Evolutionary conservation across 2,113 vertebrate genomes (phyloP).

Genomic region (Paradoxurus hermaphroditus): DNA sequence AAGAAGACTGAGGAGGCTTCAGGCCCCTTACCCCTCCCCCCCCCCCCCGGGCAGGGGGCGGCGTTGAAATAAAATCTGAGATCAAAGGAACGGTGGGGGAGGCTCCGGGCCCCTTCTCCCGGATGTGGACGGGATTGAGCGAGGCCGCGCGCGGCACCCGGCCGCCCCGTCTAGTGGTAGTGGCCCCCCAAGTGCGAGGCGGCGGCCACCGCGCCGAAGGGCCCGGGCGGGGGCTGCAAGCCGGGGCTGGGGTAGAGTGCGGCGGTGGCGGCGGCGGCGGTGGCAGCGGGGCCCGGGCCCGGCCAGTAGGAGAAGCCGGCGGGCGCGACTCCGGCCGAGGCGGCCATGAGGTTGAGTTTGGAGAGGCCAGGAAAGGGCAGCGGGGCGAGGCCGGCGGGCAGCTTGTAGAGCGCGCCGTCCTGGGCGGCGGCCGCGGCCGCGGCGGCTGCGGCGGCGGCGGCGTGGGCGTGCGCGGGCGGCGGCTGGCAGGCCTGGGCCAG

Average conservation of each 20-base stretch:
- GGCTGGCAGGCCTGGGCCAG: constrained; percentile 98
- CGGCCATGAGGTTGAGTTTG: constrained; percentile 96
- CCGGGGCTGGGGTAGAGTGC: constrained; percentile 91
- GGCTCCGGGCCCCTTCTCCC: background rate
- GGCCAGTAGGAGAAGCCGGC: constrained; percentile 97
- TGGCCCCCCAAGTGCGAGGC: constrained; percentile 94
- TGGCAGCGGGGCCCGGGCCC: constrained; percentile 84
- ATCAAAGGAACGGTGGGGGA: background rate
- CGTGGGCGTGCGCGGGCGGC: constrained; percentile 78
- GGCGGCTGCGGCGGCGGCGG: background rate
- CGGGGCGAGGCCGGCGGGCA: constrained; percentile 93
- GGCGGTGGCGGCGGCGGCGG: constrained; percentile 87
- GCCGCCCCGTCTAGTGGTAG: constrained; percentile 88
- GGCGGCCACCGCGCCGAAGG: constrained; percentile 90
- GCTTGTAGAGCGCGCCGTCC: constrained; percentile 96
- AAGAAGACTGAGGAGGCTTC: background rate
- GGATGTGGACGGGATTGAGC: background rate
- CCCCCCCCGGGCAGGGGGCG: background rate
- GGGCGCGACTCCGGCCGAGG: constrained; percentile 87
- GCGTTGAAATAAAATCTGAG: background rate
- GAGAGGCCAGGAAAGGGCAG: constrained; percentile 95
- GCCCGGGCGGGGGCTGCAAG: constrained; percentile 89
- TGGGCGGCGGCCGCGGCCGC: constrained; percentile 80
- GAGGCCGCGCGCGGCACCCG: background rate
- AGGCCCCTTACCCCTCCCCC: too few species aligned